Evolutionary conservation across 2,113 vertebrate species (phyloP).

Genomic region (Nycticryphes semicollaris): DNA sequence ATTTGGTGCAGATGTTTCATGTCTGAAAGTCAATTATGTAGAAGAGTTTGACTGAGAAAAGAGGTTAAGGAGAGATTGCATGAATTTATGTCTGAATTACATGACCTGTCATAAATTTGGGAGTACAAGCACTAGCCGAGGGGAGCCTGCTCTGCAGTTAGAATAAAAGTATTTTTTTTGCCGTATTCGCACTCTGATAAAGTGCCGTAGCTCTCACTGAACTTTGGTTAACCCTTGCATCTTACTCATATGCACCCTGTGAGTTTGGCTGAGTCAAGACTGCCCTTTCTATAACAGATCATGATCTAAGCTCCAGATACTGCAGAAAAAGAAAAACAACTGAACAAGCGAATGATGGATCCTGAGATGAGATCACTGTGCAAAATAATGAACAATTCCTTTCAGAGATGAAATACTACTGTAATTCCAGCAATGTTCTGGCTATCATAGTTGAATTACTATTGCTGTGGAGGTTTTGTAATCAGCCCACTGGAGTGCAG

Average conservation of each 20-base stretch:
- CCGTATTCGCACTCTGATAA: not conserved
- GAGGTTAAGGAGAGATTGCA: not conserved
- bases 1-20: not conserved
- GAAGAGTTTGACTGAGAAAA: not conserved
- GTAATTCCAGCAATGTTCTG: not conserved
- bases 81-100: not conserved
- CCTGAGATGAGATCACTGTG: conserved; percentile 34
- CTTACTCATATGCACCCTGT: not conserved
- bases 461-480: not conserved
- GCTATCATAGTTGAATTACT: conserved; percentile 4
- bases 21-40: not conserved
- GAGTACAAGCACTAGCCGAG: not conserved
- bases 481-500: not conserved
- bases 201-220: not conserved
- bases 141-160: not conserved
- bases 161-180: not conserved
- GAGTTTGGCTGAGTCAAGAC: not conserved
- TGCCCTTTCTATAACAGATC: not conserved
- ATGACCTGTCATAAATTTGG: not conserved
- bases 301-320: not conserved
- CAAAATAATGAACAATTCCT: conserved; percentile 19
- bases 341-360: not conserved
- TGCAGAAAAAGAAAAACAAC: conserved; percentile 14
- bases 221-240: not conserved
- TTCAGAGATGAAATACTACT: conserved; percentile 37